Evolutionary conservation across 2,113 vertebrate genomes (phyloP), one percentile per base, ranked within the genome.

Genomic region (Rhipidura dahli): DNA sequence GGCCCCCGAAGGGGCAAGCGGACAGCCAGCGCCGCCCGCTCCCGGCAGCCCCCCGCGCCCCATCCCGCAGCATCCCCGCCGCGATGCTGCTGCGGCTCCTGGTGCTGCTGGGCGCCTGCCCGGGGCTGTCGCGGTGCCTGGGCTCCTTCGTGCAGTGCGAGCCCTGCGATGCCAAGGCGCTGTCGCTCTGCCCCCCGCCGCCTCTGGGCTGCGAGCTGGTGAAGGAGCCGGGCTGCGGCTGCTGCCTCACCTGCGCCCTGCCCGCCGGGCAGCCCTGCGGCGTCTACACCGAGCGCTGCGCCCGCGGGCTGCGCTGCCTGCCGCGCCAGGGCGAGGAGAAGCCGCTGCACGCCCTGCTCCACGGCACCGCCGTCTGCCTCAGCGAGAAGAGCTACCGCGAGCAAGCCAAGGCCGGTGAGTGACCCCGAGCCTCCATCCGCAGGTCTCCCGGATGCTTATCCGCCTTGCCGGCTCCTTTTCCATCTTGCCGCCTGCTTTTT

Each of bases 151-250:
- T 99, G 89, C 99, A 99, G 93, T 99, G 99, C 97, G 99, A 99
- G 97, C 99, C 99, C 27, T 99, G 99, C 96, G 99, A 99, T 95
- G 98, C 99, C 96, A 99, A 99, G 96, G 99, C 99, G 40, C 98
- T 99, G 87, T 99, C 99, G 92, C 98, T 99, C 98, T 99, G 99
- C 93, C 99, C 99, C 54, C 99, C 99, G 44, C 98, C 98, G 98
- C 95, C 99, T 60, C 96, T 98, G 96, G 99, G 98, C 97, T 99
- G 99, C 97, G 99, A 99, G 98, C 98, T 99, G 97, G 99, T 99
- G 95, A 99, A 99, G 98, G 99, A 99, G 97, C 99, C 99, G 8
- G 99, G 99, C 97, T 99, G 99, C 97, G 99, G 99, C 97, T 99
- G 99, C 98, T 99, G 99, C 97, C 98, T 99, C 92, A 99, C 99